These are phyloP conservation scores for Mormyrus iriodes DNA, from an alignment of 2,113 vertebrate species.

Conservation along the genomic window DNA sequence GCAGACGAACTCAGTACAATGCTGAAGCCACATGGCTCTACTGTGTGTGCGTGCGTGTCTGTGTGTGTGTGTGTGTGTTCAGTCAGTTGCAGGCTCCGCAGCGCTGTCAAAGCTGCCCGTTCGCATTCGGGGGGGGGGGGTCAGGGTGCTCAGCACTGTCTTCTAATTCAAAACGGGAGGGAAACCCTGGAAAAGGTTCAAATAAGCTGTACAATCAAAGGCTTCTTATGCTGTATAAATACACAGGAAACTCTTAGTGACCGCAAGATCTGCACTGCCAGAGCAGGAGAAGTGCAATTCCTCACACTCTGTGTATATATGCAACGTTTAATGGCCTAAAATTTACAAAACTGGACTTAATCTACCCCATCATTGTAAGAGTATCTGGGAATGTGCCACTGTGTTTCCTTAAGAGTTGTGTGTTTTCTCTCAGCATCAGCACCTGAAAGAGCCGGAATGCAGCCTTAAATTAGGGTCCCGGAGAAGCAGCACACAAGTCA, in stretches of 20 bases:
- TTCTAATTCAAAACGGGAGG: slow-evolving; percentile 29
- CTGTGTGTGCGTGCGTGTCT: not conserved
- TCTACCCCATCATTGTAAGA: not conserved
- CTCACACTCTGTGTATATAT: not conserved
- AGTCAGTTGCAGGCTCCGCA: slow-evolving; percentile 23
- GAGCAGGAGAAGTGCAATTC: not conserved
- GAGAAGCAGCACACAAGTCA: not conserved
- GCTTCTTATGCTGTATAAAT: not conserved
- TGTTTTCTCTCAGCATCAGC: not conserved
- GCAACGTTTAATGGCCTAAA: not conserved
- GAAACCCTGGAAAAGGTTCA: slow-evolving; percentile 4
- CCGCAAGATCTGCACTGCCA: not conserved
- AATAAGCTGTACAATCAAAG: not conserved
- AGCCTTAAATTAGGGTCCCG: not conserved
- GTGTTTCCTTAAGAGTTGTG: not conserved
- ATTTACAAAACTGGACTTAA: not conserved
- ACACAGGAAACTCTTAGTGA: not conserved
- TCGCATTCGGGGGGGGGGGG: not conserved
- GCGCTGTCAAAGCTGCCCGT: not conserved
- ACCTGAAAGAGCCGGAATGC: not conserved
- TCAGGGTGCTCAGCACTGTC: not conserved
- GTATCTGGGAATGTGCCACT: not conserved
- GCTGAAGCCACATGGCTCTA: no score
- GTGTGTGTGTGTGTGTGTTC: not conserved
- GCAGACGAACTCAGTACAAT: no score